These are phyloP conservation scores for Chaitophorus viminalis DNA, from an alignment of 2,888 invertebrate species.

Conservation along the genomic window DNA sequence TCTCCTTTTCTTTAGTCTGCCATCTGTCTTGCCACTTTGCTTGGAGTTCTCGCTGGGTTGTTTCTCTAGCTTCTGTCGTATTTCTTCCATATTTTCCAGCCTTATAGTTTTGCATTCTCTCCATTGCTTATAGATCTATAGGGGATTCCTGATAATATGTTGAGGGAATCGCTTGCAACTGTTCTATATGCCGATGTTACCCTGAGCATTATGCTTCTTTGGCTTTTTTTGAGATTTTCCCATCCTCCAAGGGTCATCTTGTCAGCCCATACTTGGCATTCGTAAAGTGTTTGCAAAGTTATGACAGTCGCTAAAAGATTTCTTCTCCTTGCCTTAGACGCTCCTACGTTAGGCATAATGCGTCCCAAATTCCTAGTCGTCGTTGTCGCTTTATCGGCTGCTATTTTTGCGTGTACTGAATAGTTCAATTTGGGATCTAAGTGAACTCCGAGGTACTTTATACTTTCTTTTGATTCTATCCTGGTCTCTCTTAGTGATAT, in stretches of 20 bases:
- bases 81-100: conserved; percentile 1
- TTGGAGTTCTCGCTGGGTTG: conserved; percentile 1
- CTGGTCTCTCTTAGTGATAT: neutral
- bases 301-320: neutral
- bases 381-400: neutral
- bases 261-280: conserved; percentile 27
- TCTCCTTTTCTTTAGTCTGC: conserved; percentile 62
- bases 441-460: conserved; percentile 13
- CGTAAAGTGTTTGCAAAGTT: conserved; percentile 4
- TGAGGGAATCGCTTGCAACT: neutral
- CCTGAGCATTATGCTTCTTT: neutral
- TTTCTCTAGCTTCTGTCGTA: neutral
- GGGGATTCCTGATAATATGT: conserved; percentile 11
- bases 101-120: neutral
- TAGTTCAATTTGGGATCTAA: neutral
- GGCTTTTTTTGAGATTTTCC: neutral
- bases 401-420: neutral
- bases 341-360: conserved; percentile 24
- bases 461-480: neutral
- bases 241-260: neutral
- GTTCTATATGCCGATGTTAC: conserved; percentile 1
- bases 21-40: conserved; percentile 63
- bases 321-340: neutral
- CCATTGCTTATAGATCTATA: neutral
- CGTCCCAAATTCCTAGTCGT: neutral